Evolutionary conservation across 2,888 invertebrate genomes (phyloP).

Genomic region (Protophormia terraenovae): DNA sequence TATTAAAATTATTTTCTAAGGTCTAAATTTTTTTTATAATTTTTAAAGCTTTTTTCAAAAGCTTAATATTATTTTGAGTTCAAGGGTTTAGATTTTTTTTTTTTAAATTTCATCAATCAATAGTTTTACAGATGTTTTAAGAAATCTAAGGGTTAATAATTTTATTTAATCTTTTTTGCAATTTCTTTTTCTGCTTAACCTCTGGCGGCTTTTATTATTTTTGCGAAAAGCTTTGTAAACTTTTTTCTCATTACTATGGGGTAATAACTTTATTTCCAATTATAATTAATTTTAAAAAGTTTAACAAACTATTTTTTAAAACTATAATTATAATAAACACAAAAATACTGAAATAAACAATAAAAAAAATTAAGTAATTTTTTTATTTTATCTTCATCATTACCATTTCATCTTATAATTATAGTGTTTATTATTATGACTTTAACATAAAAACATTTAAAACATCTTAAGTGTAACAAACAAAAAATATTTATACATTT

Average conservation of each 20-base stretch:
- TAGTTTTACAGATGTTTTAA: neutral
- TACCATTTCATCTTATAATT: neutral
- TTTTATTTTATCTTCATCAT: neutral
- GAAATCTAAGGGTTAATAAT: conserved; percentile 10
- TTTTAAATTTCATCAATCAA: neutral
- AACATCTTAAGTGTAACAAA: too few relatives aligned
- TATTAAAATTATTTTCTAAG: neutral
- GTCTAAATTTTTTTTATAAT: neutral
- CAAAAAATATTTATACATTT: neutral
- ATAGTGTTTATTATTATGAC: neutral
- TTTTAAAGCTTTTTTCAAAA: neutral
- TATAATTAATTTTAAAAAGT: neutral
- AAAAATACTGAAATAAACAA: neutral
- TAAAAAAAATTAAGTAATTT: neutral
- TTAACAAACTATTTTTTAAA: neutral
- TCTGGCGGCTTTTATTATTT: neutral
- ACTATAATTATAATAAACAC: neutral
- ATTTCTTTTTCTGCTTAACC: neutral
- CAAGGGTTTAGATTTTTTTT: neutral
- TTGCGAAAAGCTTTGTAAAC: neutral
- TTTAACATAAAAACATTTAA: neutral
- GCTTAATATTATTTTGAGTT: neutral
- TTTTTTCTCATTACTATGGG: neutral
- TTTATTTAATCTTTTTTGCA: conserved; percentile 1
- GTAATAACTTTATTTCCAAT: neutral